These are phyloP conservation scores for Phymatocera aterrima DNA, from an alignment of 2,888 invertebrate species.

Conservation along the genomic window DNA sequence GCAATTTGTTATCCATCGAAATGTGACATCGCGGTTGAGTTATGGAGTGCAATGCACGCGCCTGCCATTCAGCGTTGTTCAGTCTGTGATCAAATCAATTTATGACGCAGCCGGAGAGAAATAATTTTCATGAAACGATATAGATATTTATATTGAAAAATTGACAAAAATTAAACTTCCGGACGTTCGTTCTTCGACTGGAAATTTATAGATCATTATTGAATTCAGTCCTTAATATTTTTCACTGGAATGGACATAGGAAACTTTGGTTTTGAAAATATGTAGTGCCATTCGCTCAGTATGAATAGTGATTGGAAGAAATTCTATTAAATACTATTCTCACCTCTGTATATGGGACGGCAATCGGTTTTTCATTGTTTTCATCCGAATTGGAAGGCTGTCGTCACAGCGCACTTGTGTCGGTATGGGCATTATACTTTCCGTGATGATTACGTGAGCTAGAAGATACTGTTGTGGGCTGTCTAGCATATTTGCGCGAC, in stretches of 20 bases:
- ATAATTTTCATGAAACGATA: no score
- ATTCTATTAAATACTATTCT: not conserved
- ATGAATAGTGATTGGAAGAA: not conserved
- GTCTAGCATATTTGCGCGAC: constrained; percentile 66
- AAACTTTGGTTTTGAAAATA: not conserved
- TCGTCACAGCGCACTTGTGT: constrained; percentile 71
- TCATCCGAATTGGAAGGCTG: constrained; percentile 60
- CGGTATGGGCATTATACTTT: constrained; percentile 70
- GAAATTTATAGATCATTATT: no score
- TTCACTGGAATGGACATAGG: no score
- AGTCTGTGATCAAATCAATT: constrained; percentile 56
- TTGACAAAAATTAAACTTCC: no score
- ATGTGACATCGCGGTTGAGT: not conserved
- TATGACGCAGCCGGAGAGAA: not conserved
- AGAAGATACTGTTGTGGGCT: constrained; percentile 74
- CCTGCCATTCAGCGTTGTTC: constrained; percentile 72
- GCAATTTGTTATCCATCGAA: constrained; percentile 67
- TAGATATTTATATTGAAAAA: constrained; percentile 48
- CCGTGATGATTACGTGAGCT: constrained; percentile 74
- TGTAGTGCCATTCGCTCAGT: constrained; percentile 69
- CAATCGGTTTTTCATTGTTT: constrained; percentile 61
- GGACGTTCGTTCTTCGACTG: no score
- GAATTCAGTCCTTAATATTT: no score
- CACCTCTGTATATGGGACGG: constrained; percentile 66
- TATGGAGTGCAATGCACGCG: constrained; percentile 69